Percentiles rank a stretch among this genome's conserved stretches.
Evolutionary conservation across 2,113 vertebrate species (phyloP).

Genomic region (Cryptotis parvus): DNA sequence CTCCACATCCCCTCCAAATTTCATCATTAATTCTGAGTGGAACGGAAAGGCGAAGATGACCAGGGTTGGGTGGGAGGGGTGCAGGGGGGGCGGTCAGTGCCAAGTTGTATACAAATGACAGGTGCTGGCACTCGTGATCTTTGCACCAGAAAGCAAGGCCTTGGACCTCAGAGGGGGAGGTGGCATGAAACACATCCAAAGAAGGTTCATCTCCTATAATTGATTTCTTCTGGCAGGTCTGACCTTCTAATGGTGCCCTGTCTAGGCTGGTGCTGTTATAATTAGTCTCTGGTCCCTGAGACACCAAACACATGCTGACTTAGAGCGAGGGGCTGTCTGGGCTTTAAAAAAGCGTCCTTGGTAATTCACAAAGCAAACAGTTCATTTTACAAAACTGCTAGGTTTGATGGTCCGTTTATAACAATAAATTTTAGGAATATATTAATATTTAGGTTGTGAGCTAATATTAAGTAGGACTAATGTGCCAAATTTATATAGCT

Average conservation of each 20-base stretch:
- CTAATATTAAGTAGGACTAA: not conserved
- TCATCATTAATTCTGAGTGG: conserved; percentile 49
- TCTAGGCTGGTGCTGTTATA: conserved; percentile 59
- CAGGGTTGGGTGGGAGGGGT: too few species aligned
- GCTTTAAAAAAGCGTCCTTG: conserved; percentile 50
- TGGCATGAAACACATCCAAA: conserved; percentile 37
- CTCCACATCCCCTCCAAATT: not conserved
- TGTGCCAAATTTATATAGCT: not conserved
- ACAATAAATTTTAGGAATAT: not conserved
- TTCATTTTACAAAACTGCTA: not conserved
- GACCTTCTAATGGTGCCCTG: conserved; percentile 69
- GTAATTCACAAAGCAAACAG: conserved; percentile 41
- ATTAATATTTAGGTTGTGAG: conserved; percentile 31
- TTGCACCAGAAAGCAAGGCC: conserved; percentile 45
- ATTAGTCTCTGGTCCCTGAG: conserved; percentile 65
- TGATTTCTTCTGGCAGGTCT: conserved; percentile 79
- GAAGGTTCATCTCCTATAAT: conserved; percentile 71
- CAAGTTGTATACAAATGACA: conserved; percentile 55
- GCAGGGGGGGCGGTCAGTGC: not conserved
- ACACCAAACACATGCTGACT: conserved; percentile 48
- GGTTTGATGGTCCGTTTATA: not conserved
- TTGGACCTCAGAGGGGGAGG: not conserved
- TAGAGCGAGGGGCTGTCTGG: conserved; percentile 20
- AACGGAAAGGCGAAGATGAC: conserved; percentile 40
- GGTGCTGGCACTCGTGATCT: conserved; percentile 62